These are phyloP conservation scores for Sapayoa aenigma DNA, from an alignment of 2,113 vertebrate genomes.

Conservation along the genomic window DNA sequence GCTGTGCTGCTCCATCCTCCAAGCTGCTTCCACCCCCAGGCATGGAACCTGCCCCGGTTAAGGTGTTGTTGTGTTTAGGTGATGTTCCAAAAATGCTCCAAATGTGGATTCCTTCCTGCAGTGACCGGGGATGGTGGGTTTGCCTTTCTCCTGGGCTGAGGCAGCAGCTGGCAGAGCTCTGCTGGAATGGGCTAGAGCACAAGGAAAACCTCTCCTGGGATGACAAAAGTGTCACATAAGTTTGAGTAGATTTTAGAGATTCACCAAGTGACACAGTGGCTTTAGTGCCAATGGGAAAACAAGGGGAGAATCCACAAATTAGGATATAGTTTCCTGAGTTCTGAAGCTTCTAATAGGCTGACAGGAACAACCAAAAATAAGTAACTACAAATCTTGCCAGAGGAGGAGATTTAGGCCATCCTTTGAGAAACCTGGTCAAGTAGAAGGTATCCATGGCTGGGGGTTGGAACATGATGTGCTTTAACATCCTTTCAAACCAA, in stretches of 20 bases:
- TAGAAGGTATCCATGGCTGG: neutral
- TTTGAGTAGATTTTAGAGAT: neutral
- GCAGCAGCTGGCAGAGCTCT: neutral
- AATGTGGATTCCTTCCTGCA: accelerated
- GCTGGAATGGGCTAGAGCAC: neutral
- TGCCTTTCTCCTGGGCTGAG: neutral
- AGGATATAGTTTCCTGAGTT: neutral
- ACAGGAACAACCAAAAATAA: accelerated
- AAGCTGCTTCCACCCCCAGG: neutral
- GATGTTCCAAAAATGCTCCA: accelerated
- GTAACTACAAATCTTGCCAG: neutral
- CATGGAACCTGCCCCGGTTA: neutral
- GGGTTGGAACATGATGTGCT: neutral
- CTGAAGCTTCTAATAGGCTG: neutral
- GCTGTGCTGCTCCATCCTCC: neutral
- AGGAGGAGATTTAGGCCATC: neutral
- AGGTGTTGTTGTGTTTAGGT: accelerated
- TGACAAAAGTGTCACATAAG: neutral
- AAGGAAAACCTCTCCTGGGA: neutral
- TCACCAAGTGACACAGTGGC: neutral
- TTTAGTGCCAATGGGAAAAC: accelerated
- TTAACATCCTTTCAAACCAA: neutral
- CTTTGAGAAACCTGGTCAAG: neutral
- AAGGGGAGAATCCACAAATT: neutral
- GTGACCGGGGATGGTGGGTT: accelerated